Evolutionary conservation across 2,888 invertebrate genomes (phyloP).

Genomic region (Blastobasis lacticolella): DNA sequence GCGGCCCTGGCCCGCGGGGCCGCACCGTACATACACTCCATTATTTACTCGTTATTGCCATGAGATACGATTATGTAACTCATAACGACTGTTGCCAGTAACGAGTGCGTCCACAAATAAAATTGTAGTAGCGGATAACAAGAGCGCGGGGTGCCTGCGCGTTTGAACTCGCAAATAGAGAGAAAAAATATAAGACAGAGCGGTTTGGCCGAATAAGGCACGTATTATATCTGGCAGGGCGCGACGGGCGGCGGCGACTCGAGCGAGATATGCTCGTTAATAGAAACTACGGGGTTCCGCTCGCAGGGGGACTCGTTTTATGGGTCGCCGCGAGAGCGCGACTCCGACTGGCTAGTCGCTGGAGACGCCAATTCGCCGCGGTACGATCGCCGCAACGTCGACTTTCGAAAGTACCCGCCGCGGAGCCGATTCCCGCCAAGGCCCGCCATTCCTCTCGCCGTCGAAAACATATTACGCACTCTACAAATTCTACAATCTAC

Average conservation of each 20-base stretch:
- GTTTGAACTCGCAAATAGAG: constrained; percentile 21
- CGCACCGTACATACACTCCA: constrained; percentile 9
- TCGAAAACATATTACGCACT: too few relatives aligned
- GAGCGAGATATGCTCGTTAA: constrained; percentile 34
- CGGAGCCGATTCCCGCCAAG: too few relatives aligned
- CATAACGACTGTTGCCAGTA: constrained; percentile 19
- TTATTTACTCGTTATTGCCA: constrained; percentile 20
- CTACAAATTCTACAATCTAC: too few relatives aligned
- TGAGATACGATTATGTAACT: constrained; percentile 22
- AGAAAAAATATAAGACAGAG: constrained; percentile 15
- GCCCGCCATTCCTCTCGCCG: too few relatives aligned
- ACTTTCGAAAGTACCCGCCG: too few relatives aligned
- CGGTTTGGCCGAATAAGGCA: constrained; percentile 17
- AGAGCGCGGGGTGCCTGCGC: constrained; percentile 6
- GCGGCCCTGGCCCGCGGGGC: background rate
- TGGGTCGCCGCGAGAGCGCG: constrained; percentile 11
- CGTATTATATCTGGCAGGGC: constrained; percentile 28
- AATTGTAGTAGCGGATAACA: constrained; percentile 16
- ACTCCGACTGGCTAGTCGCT: too few relatives aligned
- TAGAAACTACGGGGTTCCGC: constrained; percentile 24
- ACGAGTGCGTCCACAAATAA: constrained; percentile 18
- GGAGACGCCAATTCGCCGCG: too few relatives aligned
- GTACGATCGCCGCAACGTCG: too few relatives aligned
- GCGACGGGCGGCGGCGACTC: constrained; percentile 20
- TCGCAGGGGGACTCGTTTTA: constrained; percentile 24